Evolutionary conservation across 92 coral and sea anemone species (phyloP).

Genomic region (Porites divaricata): DNA sequence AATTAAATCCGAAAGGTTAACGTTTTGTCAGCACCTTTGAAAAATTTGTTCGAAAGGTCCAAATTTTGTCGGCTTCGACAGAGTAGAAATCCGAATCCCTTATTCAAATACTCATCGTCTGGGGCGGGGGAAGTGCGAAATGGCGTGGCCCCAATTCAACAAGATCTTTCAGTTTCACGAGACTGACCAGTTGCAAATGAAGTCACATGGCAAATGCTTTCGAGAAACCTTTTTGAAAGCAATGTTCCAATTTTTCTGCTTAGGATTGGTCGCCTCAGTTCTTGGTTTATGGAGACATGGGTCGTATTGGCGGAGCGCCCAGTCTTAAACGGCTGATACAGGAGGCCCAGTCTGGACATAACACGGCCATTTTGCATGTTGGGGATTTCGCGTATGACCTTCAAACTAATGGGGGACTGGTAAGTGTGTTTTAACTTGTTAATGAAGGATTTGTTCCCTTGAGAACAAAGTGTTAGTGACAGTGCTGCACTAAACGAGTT

Average conservation of each 20-base stretch:
- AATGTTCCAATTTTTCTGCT: neutral
- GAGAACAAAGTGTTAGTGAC: no score
- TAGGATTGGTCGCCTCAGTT: slow-evolving; percentile 82
- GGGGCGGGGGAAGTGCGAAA: no score
- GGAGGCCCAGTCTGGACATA: slow-evolving; percentile 74
- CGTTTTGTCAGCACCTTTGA: no score
- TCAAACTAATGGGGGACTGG: slow-evolving; percentile 74
- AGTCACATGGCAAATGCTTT: neutral
- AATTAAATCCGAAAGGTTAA: no score
- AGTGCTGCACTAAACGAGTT: no score
- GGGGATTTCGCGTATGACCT: slow-evolving; percentile 90
- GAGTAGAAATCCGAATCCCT: no score
- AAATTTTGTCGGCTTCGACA: no score
- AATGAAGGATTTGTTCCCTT: no score
- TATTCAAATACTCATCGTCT: no score
- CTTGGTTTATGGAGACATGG: slow-evolving; percentile 88
- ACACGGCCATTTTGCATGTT: slow-evolving; percentile 81
- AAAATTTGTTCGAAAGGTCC: no score
- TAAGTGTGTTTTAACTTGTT: slow-evolving; percentile 31
- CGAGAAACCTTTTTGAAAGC: neutral
- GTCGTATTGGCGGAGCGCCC: slow-evolving; percentile 84
- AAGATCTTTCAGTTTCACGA: no score
- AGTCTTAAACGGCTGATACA: slow-evolving; percentile 68
- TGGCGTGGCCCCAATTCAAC: no score
- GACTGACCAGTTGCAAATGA: neutral